Evolutionary conservation across 2,888 invertebrate species (phyloP).

Genomic region (Apamea monoglypha): DNA sequence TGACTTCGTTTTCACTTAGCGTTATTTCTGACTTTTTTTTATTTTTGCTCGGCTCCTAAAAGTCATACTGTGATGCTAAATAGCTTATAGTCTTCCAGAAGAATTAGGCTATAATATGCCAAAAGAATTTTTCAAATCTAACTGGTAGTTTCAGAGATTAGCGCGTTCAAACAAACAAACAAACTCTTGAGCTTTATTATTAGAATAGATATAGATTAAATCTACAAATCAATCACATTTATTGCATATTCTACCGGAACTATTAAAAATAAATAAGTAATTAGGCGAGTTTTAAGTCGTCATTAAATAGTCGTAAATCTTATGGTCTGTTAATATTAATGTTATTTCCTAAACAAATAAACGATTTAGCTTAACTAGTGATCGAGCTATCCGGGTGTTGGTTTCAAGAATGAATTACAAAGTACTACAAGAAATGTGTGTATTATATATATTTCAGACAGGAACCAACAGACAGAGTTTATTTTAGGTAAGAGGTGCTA

Average conservation of each 20-base stretch:
- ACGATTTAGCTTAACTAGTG: not conserved
- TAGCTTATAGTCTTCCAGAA: no score
- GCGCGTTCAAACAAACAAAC: no score
- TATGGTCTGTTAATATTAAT: conserved; percentile 27
- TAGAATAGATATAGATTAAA: not conserved
- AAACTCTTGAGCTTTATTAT: no score
- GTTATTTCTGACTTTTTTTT: no score
- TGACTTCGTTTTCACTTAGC: no score
- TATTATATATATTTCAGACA: not conserved
- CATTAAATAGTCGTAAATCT: conserved; percentile 52
- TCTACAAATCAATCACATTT: not conserved
- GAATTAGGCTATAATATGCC: no score
- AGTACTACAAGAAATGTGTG: not conserved
- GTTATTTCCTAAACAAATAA: conserved; percentile 48
- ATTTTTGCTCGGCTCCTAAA: no score
- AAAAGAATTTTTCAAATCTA: no score
- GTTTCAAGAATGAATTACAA: not conserved
- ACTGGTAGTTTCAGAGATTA: no score
- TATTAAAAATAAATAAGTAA: conserved; percentile 28
- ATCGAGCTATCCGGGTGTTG: not conserved
- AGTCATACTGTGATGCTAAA: no score
- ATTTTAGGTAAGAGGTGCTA: not conserved
- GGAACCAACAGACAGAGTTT: not conserved
- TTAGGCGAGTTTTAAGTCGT: conserved; percentile 24
- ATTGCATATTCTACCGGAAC: conserved; percentile 26